phyloP scores from a whole-genome alignment of 2,888 invertebrate genomes.

The Eilema caniola region DNA sequence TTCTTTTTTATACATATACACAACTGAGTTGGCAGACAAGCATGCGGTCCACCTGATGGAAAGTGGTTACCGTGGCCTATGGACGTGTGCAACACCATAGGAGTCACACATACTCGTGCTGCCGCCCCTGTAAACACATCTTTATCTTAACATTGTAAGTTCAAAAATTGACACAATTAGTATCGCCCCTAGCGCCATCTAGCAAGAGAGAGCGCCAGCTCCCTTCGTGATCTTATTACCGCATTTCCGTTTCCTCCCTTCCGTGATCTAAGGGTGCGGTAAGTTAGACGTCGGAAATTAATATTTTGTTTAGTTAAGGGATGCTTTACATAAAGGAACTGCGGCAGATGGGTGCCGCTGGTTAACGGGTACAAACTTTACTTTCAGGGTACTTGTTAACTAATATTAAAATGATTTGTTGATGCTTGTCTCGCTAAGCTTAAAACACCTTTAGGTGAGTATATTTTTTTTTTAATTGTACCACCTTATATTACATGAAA shows the following conservation, averaged over 20 bases:
- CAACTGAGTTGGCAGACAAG: too few relatives aligned
- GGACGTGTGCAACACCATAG: too few relatives aligned
- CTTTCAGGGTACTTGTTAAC: background rate
- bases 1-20: too few relatives aligned
- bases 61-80: too few relatives aligned
- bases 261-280: constrained; percentile 18
- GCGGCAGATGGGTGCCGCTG: background rate
- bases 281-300: constrained; percentile 28
- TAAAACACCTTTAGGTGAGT: too few relatives aligned
- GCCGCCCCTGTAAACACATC: too few relatives aligned
- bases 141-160: constrained; percentile 25
- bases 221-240: constrained; percentile 54
- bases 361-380: background rate
- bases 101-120: too few relatives aligned
- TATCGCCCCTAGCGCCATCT: constrained; percentile 30
- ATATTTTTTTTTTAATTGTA: too few relatives aligned
- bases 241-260: constrained; percentile 37
- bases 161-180: constrained; percentile 41
- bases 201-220: constrained; percentile 42
- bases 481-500: too few relatives aligned
- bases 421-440: background rate
- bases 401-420: background rate
- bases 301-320: constrained; percentile 27
- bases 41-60: too few relatives aligned
- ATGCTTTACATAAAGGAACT: constrained; percentile 8